These are phyloP conservation scores for Cryptus viduatorius DNA, from an alignment of 2,888 invertebrate species.

Conservation along the genomic window DNA sequence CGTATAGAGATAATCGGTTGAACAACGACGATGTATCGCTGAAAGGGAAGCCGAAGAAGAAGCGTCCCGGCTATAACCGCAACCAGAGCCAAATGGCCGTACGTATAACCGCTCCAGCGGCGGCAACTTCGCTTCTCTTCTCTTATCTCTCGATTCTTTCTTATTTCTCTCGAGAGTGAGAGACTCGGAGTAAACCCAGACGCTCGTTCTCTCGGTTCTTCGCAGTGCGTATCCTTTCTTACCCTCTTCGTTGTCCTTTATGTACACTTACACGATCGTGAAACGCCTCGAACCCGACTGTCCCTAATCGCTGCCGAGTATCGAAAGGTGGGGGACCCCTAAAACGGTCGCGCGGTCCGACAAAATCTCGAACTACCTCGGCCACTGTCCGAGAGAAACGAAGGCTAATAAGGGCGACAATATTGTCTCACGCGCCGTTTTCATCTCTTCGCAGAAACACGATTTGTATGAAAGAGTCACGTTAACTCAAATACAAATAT, in stretches of 20 bases:
- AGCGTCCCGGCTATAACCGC: slow-evolving; percentile 18
- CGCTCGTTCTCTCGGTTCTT: slow-evolving; percentile 59
- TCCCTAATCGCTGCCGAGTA: slow-evolving; percentile 73
- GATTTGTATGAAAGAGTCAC: not conserved
- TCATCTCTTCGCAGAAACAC: not conserved
- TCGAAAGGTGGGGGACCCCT: slow-evolving; percentile 70
- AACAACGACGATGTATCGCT: slow-evolving; percentile 47
- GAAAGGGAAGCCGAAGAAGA: slow-evolving; percentile 29
- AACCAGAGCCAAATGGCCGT: slow-evolving; percentile 26
- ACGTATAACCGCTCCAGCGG: slow-evolving; percentile 55
- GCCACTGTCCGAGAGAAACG: not conserved
- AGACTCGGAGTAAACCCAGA: slow-evolving; percentile 76
- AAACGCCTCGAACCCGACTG: slow-evolving; percentile 40
- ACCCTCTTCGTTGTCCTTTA: slow-evolving; percentile 28
- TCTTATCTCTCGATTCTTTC: slow-evolving; percentile 53
- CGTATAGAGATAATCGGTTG: slow-evolving; percentile 42
- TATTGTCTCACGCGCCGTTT: not conserved
- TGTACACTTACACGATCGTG: slow-evolving; percentile 3
- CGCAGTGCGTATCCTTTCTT: not conserved
- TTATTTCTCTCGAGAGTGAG: slow-evolving; percentile 69
- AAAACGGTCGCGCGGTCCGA: slow-evolving; percentile 70
- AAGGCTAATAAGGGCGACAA: slow-evolving; percentile 68
- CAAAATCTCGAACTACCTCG: not conserved
- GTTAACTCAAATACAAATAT: not conserved
- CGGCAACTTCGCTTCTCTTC: slow-evolving; percentile 61